Conservation (phyloP, 2,797 vertebrate genomes). For the Natrix natrix region DNA sequence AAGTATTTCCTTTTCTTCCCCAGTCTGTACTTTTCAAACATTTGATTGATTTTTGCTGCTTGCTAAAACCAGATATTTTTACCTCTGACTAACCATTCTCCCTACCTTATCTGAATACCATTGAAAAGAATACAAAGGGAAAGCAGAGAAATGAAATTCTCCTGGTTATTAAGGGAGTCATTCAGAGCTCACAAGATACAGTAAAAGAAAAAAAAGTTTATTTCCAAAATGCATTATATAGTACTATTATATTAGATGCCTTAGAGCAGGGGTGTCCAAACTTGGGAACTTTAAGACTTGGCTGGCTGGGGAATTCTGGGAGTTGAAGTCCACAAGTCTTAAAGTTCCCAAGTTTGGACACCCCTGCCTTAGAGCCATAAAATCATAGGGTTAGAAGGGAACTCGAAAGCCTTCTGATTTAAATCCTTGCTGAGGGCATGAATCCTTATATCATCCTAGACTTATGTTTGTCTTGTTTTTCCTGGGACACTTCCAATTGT, state of each 20-base stretch:
- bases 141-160: rapidly evolving
- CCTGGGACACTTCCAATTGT: neutral
- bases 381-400: neutral
- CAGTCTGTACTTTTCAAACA: constrained; percentile 44
- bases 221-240: neutral
- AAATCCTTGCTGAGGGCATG: neutral
- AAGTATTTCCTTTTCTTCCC: constrained; percentile 31
- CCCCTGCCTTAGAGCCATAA: too few species aligned
- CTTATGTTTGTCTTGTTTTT: neutral
- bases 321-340: too few species aligned
- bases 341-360: too few species aligned
- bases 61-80: constrained; percentile 31
- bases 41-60: constrained; percentile 19
- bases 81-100: constrained; percentile 34
- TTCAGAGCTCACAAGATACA: neutral
- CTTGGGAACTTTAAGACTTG: too few species aligned
- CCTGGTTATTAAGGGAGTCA: neutral
- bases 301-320: too few species aligned
- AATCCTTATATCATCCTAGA: neutral
- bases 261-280: too few species aligned
- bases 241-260: neutral
- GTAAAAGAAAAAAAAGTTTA: neutral
- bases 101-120: neutral
- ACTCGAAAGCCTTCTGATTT: neutral
- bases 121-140: constrained; percentile 33